Evolutionary conservation across 2,113 vertebrate species (phyloP).

Genomic region (Equus quagga): DNA sequence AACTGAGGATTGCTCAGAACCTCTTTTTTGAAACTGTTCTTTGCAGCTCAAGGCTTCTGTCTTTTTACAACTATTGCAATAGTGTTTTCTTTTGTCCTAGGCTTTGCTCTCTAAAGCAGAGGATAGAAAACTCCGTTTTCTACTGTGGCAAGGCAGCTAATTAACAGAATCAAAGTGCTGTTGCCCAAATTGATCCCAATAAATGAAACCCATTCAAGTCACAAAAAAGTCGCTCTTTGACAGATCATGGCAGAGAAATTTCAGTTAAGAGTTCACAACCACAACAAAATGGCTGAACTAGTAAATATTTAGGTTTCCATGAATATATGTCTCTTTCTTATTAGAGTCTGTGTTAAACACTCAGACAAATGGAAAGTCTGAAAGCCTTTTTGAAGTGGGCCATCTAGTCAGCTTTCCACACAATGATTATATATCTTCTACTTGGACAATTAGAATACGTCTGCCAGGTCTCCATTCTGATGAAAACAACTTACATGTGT

Average conservation of each 20-base stretch:
- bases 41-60: background rate
- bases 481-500: background rate
- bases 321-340: background rate
- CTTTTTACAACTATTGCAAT: background rate
- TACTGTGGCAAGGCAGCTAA: background rate
- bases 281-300: background rate
- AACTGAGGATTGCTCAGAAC: background rate
- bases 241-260: background rate
- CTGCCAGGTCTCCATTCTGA: background rate
- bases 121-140: background rate
- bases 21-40: background rate
- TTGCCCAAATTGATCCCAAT: slow-evolving; percentile 4
- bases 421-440: background rate
- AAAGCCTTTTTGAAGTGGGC: background rate
- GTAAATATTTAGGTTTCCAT: slow-evolving; percentile 21
- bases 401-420: background rate
- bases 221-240: background rate
- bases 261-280: background rate
- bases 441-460: background rate
- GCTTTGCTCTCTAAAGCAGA: slow-evolving; percentile 14
- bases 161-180: background rate
- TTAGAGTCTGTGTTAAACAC: background rate
- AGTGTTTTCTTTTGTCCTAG: background rate
- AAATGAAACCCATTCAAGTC: background rate
- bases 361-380: background rate